Percentiles rank a stretch among this genome's conserved stretches.
phyloP scores from a whole-genome alignment of 1,140 invertebrate genomes.

The Leptinotarsa lineolata region DNA sequence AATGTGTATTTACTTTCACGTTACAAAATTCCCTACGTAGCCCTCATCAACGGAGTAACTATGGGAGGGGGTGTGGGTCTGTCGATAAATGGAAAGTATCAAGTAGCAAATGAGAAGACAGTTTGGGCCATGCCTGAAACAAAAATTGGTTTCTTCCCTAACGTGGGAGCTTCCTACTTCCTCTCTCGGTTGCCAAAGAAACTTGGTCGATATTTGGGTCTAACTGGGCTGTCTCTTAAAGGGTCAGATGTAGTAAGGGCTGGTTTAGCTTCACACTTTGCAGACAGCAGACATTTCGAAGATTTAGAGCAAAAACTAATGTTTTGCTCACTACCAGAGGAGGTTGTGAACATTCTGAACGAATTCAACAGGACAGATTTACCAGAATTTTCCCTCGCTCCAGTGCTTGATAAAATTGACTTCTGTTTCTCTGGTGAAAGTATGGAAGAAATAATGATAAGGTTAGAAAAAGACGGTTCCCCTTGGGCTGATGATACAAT shows the following conservation, averaged over 20 bases:
- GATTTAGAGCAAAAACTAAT: slow-evolving; percentile 69
- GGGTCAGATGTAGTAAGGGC: slow-evolving; percentile 83
- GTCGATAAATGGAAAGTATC: slow-evolving; percentile 86
- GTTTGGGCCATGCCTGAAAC: slow-evolving; percentile 97
- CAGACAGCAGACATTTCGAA: slow-evolving; percentile 67
- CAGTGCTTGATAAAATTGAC: slow-evolving; percentile 78
- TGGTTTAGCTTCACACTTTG: slow-evolving; percentile 92
- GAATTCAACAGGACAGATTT: slow-evolving; percentile 60
- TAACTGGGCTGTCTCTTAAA: slow-evolving; percentile 61
- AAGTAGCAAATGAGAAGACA: slow-evolving; percentile 92
- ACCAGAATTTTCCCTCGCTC: slow-evolving; percentile 71
- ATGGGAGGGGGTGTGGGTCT: slow-evolving; percentile 98
- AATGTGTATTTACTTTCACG: slow-evolving; percentile 69
- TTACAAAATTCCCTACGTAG: slow-evolving; percentile 86
- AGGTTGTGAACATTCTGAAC: slow-evolving; percentile 57
- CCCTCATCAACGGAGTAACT: slow-evolving; percentile 91
- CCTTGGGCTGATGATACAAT: slow-evolving; percentile 74
- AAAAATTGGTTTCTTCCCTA: slow-evolving; percentile 90
- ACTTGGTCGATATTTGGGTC: slow-evolving; percentile 83
- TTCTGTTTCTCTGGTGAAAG: slow-evolving; percentile 72
- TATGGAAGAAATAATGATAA: slow-evolving; percentile 79
- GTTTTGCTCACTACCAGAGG: slow-evolving; percentile 57
- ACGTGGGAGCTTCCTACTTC: slow-evolving; percentile 91
- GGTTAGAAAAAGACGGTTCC: slow-evolving; percentile 71
- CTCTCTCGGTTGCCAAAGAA: slow-evolving; percentile 81